Evolutionary conservation across 2,888 invertebrate species (phyloP), one percentile per base, ranked within the genome.

Genomic region (Urechis unicinctus): DNA sequence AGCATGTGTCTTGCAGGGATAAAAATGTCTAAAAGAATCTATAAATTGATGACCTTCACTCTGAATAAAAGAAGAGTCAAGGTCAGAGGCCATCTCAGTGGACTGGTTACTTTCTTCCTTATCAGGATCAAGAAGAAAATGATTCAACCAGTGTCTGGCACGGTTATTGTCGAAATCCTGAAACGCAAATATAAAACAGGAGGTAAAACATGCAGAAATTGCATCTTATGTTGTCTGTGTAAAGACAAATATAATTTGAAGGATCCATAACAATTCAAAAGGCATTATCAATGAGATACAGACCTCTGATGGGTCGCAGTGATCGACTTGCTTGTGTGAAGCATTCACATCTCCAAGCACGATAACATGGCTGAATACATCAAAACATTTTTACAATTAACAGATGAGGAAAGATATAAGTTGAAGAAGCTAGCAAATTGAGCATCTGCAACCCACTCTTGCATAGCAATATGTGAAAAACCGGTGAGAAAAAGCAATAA

Each of bases 281-380:
- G 52, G 72, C 72, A 52, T 58, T 43, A 57, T 65, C n/a, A n/a
- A n/a, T n/a, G n/a, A n/a, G n/a, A n/a, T n/a, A n/a, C n/a, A n/a
- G n/a, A n/a, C 67, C 50, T 69, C 65, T n/a, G 68, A 69, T n/a
- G 80, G 75, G 53, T 82, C 79, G 72, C 80, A 80, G 58, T 75
- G 74, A 64, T 82, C 82, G 43, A 81, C 73, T n/a, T 59, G 60
- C 61, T 68, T 72, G 60, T 81, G 81, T 13, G 75, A 69, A 3
- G 75, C 77, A 67, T 82, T 82, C 22, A 82, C 65, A 63, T 82
- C 82, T 13, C 82, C 82, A 3, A 80, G 65, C 28, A 82, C 72
- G 21, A 82, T 69, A n/a, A 82, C 81, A 63, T 77, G 74, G 55
- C 79, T 78, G 66, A 53, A 68, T 22, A 52, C 54, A 53, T 6